Evolutionary conservation across 2,113 vertebrate genomes (phyloP).

Genomic region (Danionella cerebrum): DNA sequence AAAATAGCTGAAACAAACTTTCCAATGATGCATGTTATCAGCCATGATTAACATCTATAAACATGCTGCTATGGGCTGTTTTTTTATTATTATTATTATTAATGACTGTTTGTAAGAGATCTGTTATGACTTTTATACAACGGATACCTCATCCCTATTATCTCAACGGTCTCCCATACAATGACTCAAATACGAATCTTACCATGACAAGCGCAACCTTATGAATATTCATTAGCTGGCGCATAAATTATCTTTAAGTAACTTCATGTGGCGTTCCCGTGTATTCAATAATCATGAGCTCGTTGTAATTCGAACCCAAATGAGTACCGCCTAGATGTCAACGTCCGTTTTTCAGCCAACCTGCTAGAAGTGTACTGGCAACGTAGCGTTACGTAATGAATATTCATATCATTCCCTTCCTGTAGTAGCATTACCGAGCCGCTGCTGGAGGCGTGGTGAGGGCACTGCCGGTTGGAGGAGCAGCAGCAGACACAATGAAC

Average conservation of each 20-base stretch:
- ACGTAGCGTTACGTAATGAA: background rate
- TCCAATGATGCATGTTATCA: no score
- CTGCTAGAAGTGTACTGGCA: no score
- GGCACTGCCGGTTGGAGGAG: slow-evolving; percentile 67
- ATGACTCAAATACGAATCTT: background rate
- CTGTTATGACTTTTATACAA: no score
- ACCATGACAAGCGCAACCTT: background rate
- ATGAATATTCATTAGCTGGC: background rate
- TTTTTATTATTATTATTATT: no score
- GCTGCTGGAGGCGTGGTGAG: slow-evolving; percentile 59
- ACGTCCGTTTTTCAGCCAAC: background rate
- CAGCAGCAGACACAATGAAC: slow-evolving; percentile 67
- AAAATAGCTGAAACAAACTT: no score
- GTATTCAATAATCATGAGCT: background rate
- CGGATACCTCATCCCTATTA: no score
- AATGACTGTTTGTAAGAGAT: no score
- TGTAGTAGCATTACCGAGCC: background rate
- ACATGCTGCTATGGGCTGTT: no score
- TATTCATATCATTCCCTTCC: background rate
- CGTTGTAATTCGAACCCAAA: background rate
- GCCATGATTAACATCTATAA: no score
- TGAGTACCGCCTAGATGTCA: background rate
- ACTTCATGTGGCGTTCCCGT: background rate
- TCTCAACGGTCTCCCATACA: no score
- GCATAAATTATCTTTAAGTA: background rate